Evolutionary conservation across 2,113 vertebrate genomes (phyloP).

Genomic region (Diadophis punctatus): DNA sequence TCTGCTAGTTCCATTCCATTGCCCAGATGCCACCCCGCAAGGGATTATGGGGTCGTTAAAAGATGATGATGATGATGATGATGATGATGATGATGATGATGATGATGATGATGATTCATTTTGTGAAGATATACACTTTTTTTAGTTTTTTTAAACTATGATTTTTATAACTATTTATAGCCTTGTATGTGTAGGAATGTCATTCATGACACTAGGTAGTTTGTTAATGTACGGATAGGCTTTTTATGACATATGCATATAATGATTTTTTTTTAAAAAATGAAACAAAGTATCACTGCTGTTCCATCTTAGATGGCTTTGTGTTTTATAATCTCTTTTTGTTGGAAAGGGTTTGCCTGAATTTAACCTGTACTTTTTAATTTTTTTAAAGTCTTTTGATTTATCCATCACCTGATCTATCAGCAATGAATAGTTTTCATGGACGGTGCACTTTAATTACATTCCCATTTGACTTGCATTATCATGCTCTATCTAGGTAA

Average conservation of each 20-base stretch:
- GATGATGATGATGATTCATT: conserved; percentile 38
- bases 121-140: conserved; percentile 52
- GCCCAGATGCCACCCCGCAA: no score
- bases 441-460: conserved; percentile 99
- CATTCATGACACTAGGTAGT: conserved; percentile 77
- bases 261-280: conserved; percentile 59
- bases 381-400: conserved; percentile 84
- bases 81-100: conserved; percentile 38
- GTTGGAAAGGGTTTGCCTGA: conserved; percentile 65
- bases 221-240: conserved; percentile 84
- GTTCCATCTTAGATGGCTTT: conserved; percentile 80
- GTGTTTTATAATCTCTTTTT: conserved; percentile 74
- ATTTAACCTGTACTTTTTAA: conserved; percentile 88
- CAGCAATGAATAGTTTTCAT: conserved; percentile 99
- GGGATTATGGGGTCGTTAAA: no score
- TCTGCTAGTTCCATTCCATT: no score
- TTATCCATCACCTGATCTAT: conserved; percentile 96
- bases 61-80: conserved; percentile 37
- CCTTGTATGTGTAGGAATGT: conserved; percentile 72
- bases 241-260: conserved; percentile 71
- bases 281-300: conserved; percentile 64
- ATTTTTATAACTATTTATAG: conserved; percentile 73
- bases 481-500: conserved; percentile 96
- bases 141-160: conserved; percentile 67
- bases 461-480: conserved; percentile 99